Percentiles rank a stretch among this genome's conserved stretches.
phyloP scores from a whole-genome alignment of 2,888 invertebrate species.

The Suillia variegata region DNA sequence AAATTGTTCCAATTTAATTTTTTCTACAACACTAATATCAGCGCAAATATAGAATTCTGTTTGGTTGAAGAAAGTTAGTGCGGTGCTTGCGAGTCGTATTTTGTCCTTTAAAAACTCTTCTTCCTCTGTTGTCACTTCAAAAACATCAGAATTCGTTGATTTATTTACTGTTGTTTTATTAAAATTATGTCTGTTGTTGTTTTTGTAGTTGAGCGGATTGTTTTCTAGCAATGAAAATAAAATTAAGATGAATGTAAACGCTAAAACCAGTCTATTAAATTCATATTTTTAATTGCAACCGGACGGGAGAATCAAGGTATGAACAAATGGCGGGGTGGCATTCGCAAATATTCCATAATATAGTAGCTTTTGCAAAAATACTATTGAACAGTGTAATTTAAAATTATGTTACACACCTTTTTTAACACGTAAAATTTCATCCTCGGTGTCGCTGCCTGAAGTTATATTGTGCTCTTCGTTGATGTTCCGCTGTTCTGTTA shows the following conservation, averaged over 20 bases:
- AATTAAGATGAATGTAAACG: background rate
- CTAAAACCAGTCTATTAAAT: too few species aligned
- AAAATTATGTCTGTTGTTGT: conserved; percentile 1
- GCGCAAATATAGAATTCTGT: background rate
- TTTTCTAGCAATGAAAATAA: conserved; percentile 23
- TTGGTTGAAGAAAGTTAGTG: background rate
- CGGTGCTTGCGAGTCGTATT: background rate
- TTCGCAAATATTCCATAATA: too few species aligned
- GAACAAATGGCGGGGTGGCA: too few species aligned
- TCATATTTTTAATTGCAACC: too few species aligned
- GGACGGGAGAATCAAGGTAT: too few species aligned
- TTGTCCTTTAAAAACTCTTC: conserved; percentile 49
- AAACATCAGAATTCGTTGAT: conserved; percentile 32
- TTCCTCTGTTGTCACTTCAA: conserved; percentile 55
- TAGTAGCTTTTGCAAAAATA: too few species aligned
- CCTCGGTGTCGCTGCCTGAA: conserved; percentile 57
- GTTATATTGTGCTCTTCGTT: conserved; percentile 11
- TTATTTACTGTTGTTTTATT: background rate
- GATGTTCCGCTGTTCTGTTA: too few species aligned
- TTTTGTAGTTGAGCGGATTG: conserved; percentile 11
- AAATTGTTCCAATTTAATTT: background rate
- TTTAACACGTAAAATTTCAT: conserved; percentile 50
- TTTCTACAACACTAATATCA: conserved; percentile 8
- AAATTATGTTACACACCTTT: conserved; percentile 32
- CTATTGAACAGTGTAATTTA: too few species aligned